Evolutionary conservation across 2,888 invertebrate genomes (phyloP), one percentile per base, ranked within the genome.

Genomic region (Nebria salina): DNA sequence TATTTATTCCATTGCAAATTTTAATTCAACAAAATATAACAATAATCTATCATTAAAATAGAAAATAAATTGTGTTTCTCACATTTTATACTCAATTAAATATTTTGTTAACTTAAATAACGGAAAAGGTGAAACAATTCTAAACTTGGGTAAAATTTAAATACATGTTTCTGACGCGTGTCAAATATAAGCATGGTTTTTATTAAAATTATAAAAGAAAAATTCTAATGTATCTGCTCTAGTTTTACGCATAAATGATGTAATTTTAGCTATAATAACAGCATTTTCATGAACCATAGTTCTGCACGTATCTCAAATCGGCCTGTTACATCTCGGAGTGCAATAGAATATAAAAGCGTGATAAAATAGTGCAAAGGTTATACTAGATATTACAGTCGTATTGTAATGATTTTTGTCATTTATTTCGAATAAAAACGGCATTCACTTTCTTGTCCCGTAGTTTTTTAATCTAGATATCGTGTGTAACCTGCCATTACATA

Each of bases 381-480:
- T n/a, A 2, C 7, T 65, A n/a, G 15, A 65, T 26, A 25, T 68
- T 68, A 68, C 68, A 68, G 9, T 68, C 26, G 26, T 15, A 20
- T 68, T 68, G 26, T 68, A 68, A 26, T 26, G 9, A 68, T 68
- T 68, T 20, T 68, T 68, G 25, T 20, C 68, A 41, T 7, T 68
- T 9, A 15, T 25, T 68, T 68, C 68, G 68, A 26, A 68, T 25
- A 68, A 68, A 68, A 25, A 26, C 68, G 9, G 68, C 78, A 78
- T 78, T 78, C 78, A 78, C 78, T 78, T 78, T 78, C 78, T 78
- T 78, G 77, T 77, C 72, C 65, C 65, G 78, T 65, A 66, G 65
- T 65, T n/a, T 65, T n/a, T 73, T 78, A 78, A 78, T 78, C 74
- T 78, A 74, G 78, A 78, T 78, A 72, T 78, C 66, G 65, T 78